Evolutionary conservation across 2,797 vertebrate species (phyloP), one percentile per base, ranked within the genome.

Genomic region (Pterois miles): DNA sequence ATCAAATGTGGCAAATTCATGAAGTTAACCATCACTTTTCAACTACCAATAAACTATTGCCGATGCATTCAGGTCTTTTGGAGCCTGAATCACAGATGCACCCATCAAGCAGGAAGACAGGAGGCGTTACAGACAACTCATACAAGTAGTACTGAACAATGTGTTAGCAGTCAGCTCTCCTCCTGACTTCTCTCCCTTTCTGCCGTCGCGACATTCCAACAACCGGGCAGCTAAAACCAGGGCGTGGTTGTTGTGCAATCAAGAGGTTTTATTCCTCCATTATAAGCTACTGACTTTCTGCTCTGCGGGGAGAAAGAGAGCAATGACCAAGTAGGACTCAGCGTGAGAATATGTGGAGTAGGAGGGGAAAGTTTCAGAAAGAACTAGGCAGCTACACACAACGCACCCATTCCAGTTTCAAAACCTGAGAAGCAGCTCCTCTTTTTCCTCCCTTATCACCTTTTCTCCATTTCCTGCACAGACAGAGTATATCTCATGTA

Each of bases 101-200:
- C 29, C 75, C 31, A 48, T 80, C 48, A 43, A 33, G 46, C 29
- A 5, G 22, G 23, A 3, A 52, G 63, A 81, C 80, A 66, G 58
- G 77, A 80, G 70, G 57, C 81, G 66, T 25, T 86, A 81, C 59
- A n/a, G 58, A 48, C 71, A 88, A 76, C 65, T 66, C 50, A 69
- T 8, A 31, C 60, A 73, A 48, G 62, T 16, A 71, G 46, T 48
- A 43, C 12, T 52, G 23, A 83, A 74, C 33, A 38, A 57, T 23
- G 36, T 13, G 38, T 36, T 16, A 46, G 68, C 71, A 65, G 38
- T 50, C 71, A 23, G 46, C 48, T 34, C 6, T 50, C 36, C 69
- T 29, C n/a, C n/a, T 60, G 34, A 57, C 71, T 20, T 64, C 29
- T 4, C 33, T 65, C 20, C 38, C 13, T 16, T 0, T 22, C 48